Base-by-base conservation (phyloP, 2,888 invertebrate genomes). In the Sinopyrophorus schimmeli region DNA sequence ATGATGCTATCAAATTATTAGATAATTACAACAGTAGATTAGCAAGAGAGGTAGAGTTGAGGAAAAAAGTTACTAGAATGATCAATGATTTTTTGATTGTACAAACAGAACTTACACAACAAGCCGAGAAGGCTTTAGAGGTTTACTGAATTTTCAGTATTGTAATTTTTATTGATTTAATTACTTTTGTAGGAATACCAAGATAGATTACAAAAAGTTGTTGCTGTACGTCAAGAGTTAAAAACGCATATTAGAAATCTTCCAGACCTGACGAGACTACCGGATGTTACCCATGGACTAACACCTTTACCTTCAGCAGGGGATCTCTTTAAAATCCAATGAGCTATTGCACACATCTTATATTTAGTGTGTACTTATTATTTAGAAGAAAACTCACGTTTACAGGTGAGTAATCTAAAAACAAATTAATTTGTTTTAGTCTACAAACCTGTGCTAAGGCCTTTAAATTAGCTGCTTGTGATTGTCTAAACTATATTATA, bases 241-340 rank as follows among this genome's bases (percentile, higher is more conserved):
- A 89, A 89, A 69, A 90, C 92, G 7, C 96, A 97, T 75, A 85
- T 97, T 65, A 89, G 92, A 56, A 95, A 91, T 73, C 77, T 97
- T 57, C 97, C 96, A 0, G 96, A 97, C 71, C 80, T 97, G 55
- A 92, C 91, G 0, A 86, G 92, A 55, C 74, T 96, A 41, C 96
- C 96, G 0, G 92, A 93, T 66, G 92, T 95, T 1, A 93, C 92
- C 0, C 93, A 92, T 11, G 93, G 93, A 5, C 75, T 96, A 23
- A 92, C 93, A 18, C 96, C 97, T 0, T 76, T 97, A 55, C 96
- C 96, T 21, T 94, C 95, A 2, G 95, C 95, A 21, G 95, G 95
- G 1, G 95, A 97, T 75, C 81, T 97, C 24, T 97, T 97, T 74
- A 91, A 83, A 74, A 72, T 89, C 59, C 78, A 79, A n/a, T n/a